phyloP scores from a whole-genome alignment of 2,113 vertebrate genomes.

The Thalassarche chlororhynchos region DNA sequence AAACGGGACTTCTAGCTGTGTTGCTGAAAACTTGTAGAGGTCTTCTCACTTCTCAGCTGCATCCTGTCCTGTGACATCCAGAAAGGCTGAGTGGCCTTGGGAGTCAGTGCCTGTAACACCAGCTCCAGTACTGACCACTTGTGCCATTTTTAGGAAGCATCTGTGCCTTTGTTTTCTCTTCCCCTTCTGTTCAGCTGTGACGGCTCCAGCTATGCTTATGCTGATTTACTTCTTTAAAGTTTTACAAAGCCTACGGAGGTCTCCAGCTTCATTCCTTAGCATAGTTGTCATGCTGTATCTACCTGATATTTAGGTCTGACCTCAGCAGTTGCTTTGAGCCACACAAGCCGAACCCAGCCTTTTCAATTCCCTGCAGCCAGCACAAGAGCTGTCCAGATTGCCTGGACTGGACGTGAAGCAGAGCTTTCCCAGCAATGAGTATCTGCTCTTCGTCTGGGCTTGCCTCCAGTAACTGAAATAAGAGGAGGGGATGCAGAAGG shows the following conservation, averaged over 20 bases:
- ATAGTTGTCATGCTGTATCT: neutral
- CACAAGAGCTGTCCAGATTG: neutral
- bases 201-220: neutral
- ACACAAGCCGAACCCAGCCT: neutral
- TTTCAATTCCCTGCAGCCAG: neutral
- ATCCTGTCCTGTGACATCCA: neutral
- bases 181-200: neutral
- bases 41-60: neutral
- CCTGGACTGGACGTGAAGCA: neutral
- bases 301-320: neutral
- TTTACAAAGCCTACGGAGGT: neutral
- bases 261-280: neutral
- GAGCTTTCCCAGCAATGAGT: neutral
- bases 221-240: neutral
- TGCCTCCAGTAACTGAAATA: neutral
- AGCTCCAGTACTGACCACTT: neutral
- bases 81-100: neutral
- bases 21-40: neutral
- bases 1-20: neutral
- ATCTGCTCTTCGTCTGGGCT: neutral
- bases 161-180: neutral
- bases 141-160: neutral
- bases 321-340: neutral
- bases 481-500: neutral
- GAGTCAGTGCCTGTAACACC: neutral